Evolutionary conservation across 1,140 invertebrate genomes (phyloP), one percentile per base, ranked within the genome.

Genomic region (Apis dorsata): DNA sequence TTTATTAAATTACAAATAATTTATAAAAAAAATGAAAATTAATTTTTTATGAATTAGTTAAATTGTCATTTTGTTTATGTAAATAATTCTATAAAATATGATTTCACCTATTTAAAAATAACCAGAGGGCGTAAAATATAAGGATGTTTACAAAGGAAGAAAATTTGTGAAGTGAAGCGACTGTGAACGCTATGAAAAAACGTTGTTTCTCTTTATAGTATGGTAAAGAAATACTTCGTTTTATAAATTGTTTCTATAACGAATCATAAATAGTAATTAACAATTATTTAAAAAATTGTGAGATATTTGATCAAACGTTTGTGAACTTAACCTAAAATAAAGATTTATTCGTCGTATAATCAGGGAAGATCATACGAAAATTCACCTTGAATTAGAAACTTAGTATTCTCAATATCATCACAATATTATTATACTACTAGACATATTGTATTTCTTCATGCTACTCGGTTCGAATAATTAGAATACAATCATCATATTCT

Each of bases 171-270:
- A 81, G 65, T 63, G 57, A 77, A 82, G 65, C 73, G 69, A 79
- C 71, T 49, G 57, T 55, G 68, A 79, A 80, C 88, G 84, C 86
- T 83, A 90, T 90, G 89, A 90, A 89, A 83, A 90, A 90, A 80
- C 86, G 79, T 84, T 90, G 79, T 73, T 80, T 89, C 53, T 88
- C 86, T 24, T 80, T 69, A 57, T 63, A 2, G 66, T 24, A 88
- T 86, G 88, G 88, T 90, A 90, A 71, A 75, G 60, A 10, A 8
- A 0, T 51, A 72, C 17, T 66, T 51, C 75, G 1, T 1, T 65
- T 71, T 49, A 51, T 49, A 65, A 70, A 55, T 70, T 65, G 28
- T 70, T 75, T 76, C 55, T 17, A 19, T 8, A 19, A 21, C 19
- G 24, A 73, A 9, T 68, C 28, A 13, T 68, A 28, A 77, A 53